Percentiles rank a stretch among this genome's conserved stretches.
Evolutionary conservation across 2,888 invertebrate species (phyloP).

Genomic region (Exocentrus adspersus): DNA sequence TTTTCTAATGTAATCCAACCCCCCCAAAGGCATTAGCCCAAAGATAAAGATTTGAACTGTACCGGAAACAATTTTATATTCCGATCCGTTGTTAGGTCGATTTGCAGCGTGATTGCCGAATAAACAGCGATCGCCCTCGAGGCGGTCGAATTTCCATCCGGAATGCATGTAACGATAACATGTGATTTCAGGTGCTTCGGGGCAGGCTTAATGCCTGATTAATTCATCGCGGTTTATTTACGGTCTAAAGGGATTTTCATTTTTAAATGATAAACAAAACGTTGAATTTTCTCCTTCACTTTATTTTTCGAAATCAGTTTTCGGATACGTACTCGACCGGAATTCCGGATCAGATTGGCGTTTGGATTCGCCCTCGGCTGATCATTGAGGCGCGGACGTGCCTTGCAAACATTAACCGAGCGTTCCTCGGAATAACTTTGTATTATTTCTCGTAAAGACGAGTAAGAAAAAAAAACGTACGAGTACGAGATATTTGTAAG

Average conservation of each 20-base stretch:
- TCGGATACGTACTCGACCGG: constrained; percentile 48
- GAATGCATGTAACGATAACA: constrained; percentile 54
- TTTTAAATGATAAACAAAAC: too few relatives aligned
- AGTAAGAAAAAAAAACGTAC: too few relatives aligned
- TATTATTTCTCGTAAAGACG: too few relatives aligned
- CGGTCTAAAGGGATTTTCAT: constrained; percentile 8
- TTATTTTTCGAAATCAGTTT: constrained; percentile 56
- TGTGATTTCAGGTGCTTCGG: constrained; percentile 52
- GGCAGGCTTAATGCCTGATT: constrained; percentile 50
- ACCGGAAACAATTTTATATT: constrained; percentile 21
- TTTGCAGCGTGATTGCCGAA: constrained; percentile 48
- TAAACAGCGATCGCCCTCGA: constrained; percentile 49
- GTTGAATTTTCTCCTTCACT: constrained; percentile 26
- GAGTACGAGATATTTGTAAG: too few relatives aligned
- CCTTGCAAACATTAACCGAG: too few relatives aligned
- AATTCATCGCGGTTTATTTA: constrained; percentile 44
- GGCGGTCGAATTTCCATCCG: constrained; percentile 49
- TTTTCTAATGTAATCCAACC: too few relatives aligned
- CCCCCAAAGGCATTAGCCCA: too few relatives aligned
- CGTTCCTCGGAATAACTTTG: too few relatives aligned
- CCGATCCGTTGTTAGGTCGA: constrained; percentile 44
- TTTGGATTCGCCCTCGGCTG: constrained; percentile 54
- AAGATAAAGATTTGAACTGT: too few relatives aligned
- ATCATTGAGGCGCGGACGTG: constrained; percentile 46
- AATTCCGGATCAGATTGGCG: constrained; percentile 48